A percentile compares a stretch with the other conserved stretches of the same genome.
phyloP scores from a whole-genome alignment of 2,113 vertebrate genomes.

The Stigmatopora nigra region DNA sequence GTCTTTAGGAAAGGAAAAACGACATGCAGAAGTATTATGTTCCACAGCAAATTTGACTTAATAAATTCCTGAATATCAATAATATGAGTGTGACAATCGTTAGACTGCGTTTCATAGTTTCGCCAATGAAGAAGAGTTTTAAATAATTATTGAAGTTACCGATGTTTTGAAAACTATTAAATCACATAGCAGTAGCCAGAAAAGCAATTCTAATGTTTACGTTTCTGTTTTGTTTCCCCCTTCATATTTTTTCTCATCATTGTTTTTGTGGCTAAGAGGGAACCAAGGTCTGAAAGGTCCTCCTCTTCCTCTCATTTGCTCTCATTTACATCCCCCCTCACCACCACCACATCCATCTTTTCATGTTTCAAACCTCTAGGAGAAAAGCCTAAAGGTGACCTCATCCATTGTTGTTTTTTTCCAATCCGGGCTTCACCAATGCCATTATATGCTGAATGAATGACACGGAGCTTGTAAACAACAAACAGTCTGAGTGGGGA shows the following conservation, averaged over 20 bases:
- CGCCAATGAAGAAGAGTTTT: neutral
- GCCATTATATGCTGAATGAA: constrained; percentile 25
- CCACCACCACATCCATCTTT: constrained; percentile 62
- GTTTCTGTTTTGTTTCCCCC: constrained; percentile 33
- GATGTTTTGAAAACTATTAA: neutral
- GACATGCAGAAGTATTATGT: no score
- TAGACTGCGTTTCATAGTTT: no score
- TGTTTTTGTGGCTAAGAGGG: constrained; percentile 46
- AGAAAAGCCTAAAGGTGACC: constrained; percentile 63
- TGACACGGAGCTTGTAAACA: constrained; percentile 23
- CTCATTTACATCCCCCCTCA: constrained; percentile 28
- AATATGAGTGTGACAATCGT: no score
- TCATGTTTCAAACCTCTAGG: constrained; percentile 68
- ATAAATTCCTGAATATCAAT: no score
- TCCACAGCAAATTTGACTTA: no score
- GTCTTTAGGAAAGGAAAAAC: no score
- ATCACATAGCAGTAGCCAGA: neutral
- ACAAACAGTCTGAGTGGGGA: no score
- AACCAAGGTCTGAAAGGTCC: constrained; percentile 45
- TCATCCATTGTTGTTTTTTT: constrained; percentile 69
- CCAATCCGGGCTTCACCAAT: neutral
- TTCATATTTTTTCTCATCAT: constrained; percentile 52
- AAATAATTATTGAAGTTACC: neutral
- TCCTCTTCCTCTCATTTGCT: constrained; percentile 78
- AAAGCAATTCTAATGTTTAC: neutral